Evolutionary conservation across 2,888 invertebrate genomes (phyloP), one percentile per base, ranked within the genome.

Genomic region (Hirtodrosophila duncani): DNA sequence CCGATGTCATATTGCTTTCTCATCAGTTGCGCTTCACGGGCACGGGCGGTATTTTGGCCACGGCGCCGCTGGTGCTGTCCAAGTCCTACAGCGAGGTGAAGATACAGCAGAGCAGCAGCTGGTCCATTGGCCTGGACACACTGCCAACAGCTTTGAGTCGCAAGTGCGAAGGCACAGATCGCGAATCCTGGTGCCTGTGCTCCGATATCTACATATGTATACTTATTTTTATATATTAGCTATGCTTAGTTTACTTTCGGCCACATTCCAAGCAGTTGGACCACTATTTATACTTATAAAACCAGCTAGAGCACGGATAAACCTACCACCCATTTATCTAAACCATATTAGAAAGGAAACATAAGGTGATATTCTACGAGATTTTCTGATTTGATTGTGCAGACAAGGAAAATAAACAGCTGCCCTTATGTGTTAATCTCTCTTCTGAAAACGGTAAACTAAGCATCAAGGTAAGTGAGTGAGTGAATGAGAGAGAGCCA

Each of bases 61-160:
- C 95, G 83, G 96, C 96, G 4, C 98, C 99, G 0, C 89, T 99
- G 34, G 94, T 95, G 7, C 98, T 99, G 88, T 97, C 97, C 81
- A 99, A 99, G 88, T 94, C 98, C 2, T 99, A 98, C 86, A 99
- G 98, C 87, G 99, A 99, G 89, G 94, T 98, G 3, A 99, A 99
- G 88, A 88, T 99, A 45, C 98, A 99, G 86, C 98, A 99, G 84
- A 93, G 94, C 58, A 98, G 98, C 80, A 91, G 93, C 21, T 99
- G 99, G 99, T 97, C 96, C 1, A 91, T 99, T 8, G 99, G 99
- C 1, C 87, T 99, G 51, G 98, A 97, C 6, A 95, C 97, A 0
- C 89, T 94, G 70, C 93, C 94, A 55, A 92, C 95, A 30, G 94
- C 97, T 87, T 88, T 99, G 30, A 95, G 96, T 84, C 90, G 91